Conservation (phyloP, 1,140 invertebrate genomes). For the Tetragnatha versicolor region DNA sequence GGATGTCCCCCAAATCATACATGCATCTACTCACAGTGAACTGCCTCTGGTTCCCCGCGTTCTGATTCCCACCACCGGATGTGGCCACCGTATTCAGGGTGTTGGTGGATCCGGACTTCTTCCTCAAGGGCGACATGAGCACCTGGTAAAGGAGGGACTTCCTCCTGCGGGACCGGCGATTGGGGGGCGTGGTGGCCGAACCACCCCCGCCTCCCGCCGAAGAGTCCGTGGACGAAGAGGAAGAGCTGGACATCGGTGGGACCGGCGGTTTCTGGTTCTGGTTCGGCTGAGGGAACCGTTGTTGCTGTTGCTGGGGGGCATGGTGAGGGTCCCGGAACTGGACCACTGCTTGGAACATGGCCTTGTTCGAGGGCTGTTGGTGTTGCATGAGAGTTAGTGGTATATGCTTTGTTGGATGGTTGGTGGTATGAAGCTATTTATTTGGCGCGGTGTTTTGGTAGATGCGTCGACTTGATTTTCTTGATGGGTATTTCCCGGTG, state of each 20-base stretch:
- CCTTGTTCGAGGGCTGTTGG: not conserved
- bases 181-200: slow-evolving; percentile 36
- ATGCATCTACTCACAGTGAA: too few species aligned
- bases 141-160: slow-evolving; percentile 53
- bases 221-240: slow-evolving; percentile 11
- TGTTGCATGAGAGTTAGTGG: slow-evolving; percentile 12
- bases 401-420: not conserved
- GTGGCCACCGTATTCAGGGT: slow-evolving; percentile 38
- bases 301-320: slow-evolving; percentile 22
- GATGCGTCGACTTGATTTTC: too few species aligned
- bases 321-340: slow-evolving; percentile 42
- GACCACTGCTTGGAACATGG: slow-evolving; percentile 51
- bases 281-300: not conserved
- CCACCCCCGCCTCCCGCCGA: not conserved
- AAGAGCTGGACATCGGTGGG: slow-evolving; percentile 5
- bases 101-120: slow-evolving; percentile 49
- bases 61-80: not conserved
- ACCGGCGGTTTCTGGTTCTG: slow-evolving; percentile 17
- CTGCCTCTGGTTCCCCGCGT: not conserved
- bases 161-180: slow-evolving; percentile 29
- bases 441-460: too few species aligned
- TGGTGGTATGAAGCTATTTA: not conserved
- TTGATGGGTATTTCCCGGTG: too few species aligned
- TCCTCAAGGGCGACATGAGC: slow-evolving; percentile 45
- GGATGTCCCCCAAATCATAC: too few species aligned